Evolutionary conservation across 2,797 vertebrate genomes (phyloP).

Genomic region (Limosa lapponica): DNA sequence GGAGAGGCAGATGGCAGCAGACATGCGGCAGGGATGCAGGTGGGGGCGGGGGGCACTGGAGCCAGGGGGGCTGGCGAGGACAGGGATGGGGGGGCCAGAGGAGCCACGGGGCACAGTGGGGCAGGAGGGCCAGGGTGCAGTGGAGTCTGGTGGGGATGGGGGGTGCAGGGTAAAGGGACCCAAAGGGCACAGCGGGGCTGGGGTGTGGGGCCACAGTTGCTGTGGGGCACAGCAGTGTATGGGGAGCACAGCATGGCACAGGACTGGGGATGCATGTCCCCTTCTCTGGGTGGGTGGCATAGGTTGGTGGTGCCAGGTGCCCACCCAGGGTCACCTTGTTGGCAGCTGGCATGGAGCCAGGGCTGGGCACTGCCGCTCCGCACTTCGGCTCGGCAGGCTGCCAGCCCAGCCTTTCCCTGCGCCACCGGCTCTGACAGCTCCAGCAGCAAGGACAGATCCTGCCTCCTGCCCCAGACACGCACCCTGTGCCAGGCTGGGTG

Average conservation of each 20-base stretch:
- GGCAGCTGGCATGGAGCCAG: not conserved
- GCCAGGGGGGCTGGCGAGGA: not conserved
- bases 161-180: not conserved
- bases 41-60: not conserved
- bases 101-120: not conserved
- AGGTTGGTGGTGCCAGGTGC: not conserved
- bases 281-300: fast-evolving
- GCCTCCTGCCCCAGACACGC: fast-evolving
- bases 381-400: not conserved
- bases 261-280: fast-evolving
- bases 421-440: not conserved
- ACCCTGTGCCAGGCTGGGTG: not conserved
- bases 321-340: not conserved
- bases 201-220: not conserved
- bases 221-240: not conserved
- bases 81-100: fast-evolving
- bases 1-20: constrained; percentile 65
- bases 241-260: not conserved
- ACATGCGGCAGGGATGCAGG: constrained; percentile 4
- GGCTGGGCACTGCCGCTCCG: not conserved
- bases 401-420: not conserved
- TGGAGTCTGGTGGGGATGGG: fast-evolving
- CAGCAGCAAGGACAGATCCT: not conserved
- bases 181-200: fast-evolving
- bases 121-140: not conserved